Evolutionary conservation across 2,888 invertebrate genomes (phyloP), one percentile per base, ranked within the genome.

Genomic region (Galeopsomyia nigrocyanea): DNA sequence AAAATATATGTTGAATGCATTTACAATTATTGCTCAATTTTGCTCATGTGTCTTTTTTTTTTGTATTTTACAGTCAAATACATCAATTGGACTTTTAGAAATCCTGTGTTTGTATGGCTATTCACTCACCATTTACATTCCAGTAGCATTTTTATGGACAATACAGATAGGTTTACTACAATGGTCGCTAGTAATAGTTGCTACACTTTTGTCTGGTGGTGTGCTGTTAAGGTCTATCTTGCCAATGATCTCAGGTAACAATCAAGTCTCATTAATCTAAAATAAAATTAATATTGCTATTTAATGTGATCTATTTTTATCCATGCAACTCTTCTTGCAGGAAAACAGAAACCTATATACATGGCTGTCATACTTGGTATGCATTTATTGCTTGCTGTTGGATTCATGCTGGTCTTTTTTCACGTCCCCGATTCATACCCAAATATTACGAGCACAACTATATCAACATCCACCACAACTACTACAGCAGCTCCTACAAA

Each of bases 91-190:
- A 21, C 89, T 96, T 83, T 89, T 98, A 78, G 96, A 98, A 77
- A 89, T 98, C 13, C 90, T 98, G 83, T 98, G 97, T 85, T 90
- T 98, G 13, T 99, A 98, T 83, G 99, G 98, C 10, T 99, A 99
- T 87, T 97, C 97, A 0, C 88, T 99, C 58, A 92, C 96, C 47
- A 95, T 98, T 81, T 99, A 96, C 87, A 92, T 99, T 81, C 98
- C 98, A 5, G 94, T 97, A 10, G 95, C 97, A 2, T 91, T 98
- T 77, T 88, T 98, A 53, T 98, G 97, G 96, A 92, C 95, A 0
- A 94, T 98, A 80, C 94, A 93, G 86, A 87, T 91, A 16, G 89
- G 89, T 22, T 91, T 94, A 90, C 88, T 98, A 46, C 97, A 97
- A 82, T 98, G 98, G 98, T 82, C 92, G 7, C 89, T 98, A 61